Evolutionary conservation across 2,888 invertebrate genomes (phyloP), one percentile per base, ranked within the genome.

Genomic region (Cynaeus angustus): DNA sequence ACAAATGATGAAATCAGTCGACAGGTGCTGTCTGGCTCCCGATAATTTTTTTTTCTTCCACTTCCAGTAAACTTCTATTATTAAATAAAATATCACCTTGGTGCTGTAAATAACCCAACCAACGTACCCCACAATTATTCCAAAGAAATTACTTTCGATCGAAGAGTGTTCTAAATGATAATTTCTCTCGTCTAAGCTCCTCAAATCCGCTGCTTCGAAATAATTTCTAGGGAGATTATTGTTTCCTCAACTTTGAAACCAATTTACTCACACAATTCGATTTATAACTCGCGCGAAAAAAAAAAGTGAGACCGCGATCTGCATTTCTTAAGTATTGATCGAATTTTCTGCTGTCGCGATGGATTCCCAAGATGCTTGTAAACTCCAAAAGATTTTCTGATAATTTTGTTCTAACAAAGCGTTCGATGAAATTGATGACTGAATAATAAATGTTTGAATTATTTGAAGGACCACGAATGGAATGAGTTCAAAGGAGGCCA

Each of bases 11-110:
- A 28, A n/a, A 26, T 55, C 1, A 33, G 38, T 38, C 13, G 41
- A 56, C 56, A 56, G 56, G 56, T 56, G 56, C 38, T 56, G 56
- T 41, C 26, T 56, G 43, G 56, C 5, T 12, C 16, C 14, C 21
- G 16, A 38, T 5, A 38, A 21, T 56, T 56, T 56, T 41, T 56
- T 10, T 30, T 48, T 48, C 12, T 41, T 28, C 26, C 28, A 43
- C n/a, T 56, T 56, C 7, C 8, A 26, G 12, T 12, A 21, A 50
- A n/a, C 28, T 50, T 45, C 59, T 59, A 59, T 59, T 30, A 58
- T 59, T 59, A 59, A 59, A 46, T 16, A 14, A 30, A 43, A 45
- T 26, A 55, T 50, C 16, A 50, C 50, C 14, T 43, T 43, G 43
- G 4, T 43, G 2, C 43, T 12, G 14, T 43, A 43, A 43, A 43